Evolutionary conservation across 1,140 invertebrate genomes (phyloP).

Genomic region (Trialeurodes vaporariorum): DNA sequence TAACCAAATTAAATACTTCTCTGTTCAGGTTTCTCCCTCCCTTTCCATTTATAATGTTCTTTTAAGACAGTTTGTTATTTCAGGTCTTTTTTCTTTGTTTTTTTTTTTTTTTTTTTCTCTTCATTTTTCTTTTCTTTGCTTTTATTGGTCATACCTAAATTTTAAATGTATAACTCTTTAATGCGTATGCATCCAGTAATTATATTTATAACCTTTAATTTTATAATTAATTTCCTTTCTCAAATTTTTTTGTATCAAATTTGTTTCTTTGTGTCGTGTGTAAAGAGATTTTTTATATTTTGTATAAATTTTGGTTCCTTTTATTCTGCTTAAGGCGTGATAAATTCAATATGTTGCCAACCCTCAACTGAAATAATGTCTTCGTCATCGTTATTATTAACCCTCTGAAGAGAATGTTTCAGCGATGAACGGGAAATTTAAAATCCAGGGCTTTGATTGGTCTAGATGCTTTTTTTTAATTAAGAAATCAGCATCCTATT

Average conservation of each 20-base stretch:
- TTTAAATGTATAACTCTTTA: not conserved
- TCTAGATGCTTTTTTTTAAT: no score
- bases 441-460: no score
- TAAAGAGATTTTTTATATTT: constrained; percentile 1
- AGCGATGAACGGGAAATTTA: no score
- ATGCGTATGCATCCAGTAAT: not conserved
- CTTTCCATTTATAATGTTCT: no score
- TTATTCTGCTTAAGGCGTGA: not conserved
- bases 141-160: not conserved
- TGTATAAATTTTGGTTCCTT: constrained; percentile 1
- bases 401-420: no score
- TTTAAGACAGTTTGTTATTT: no score
- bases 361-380: no score
- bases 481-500: no score
- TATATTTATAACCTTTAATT: not conserved
- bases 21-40: no score
- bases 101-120: not conserved
- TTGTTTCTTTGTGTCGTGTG: not conserved
- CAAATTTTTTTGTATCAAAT: not conserved
- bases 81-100: not conserved
- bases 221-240: not conserved
- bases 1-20: not conserved
- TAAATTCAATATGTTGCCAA: no score
- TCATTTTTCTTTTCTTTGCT: not conserved
- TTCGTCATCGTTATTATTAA: no score